Evolutionary conservation across 1,140 invertebrate genomes (phyloP), one percentile per base, ranked within the genome.

Genomic region (Hycleus phaleratus): DNA sequence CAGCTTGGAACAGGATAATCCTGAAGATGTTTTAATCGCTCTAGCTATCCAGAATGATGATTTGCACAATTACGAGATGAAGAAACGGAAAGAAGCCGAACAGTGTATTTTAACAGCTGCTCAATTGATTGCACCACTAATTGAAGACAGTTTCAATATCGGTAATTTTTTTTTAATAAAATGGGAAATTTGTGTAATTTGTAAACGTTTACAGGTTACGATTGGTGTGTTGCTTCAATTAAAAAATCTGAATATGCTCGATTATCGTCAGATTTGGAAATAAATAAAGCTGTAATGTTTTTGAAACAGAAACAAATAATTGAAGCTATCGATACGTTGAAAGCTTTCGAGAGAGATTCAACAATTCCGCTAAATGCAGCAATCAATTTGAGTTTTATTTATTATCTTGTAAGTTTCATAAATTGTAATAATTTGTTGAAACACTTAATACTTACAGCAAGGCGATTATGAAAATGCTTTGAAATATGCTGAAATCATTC

Each of bases 281-380:
- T 97, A 56, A 95, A 93, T 71, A 96, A 95, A 75, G 93, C 93
- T 0, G 84, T 95, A 47, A 91, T 93, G 70, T 92, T 86, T 73
- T 74, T 97, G 10, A 87, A 90, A 59, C 88, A 92, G 73, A 85
- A 89, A 57, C 88, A 96, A 68, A 82, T 94, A 9, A 76, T 81
- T 45, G 81, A 87, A 71, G 87, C 93, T 0, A 86, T 94, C 40
- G 91, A 93, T 58, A 92, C 90, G 0, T 73, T 97, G 18, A 91
- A 92, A 75, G 85, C 86, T 56, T 95, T 96, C 73, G 90, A 95
- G 73, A 89, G 89, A 62, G 83, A 91, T 53, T 85, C 84, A 1
- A 90, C 90, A 76, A 87, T 93, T 46, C 90, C 90, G 0, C 86
- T 87, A 61, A 84, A 83, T 40, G 93, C 94, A 4, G 83, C 90